A percentile compares a stretch with the other conserved stretches of the same genome.
Conservation (phyloP, 2,113 vertebrate species). For the Pseudorectes ferrugineus region DNA sequence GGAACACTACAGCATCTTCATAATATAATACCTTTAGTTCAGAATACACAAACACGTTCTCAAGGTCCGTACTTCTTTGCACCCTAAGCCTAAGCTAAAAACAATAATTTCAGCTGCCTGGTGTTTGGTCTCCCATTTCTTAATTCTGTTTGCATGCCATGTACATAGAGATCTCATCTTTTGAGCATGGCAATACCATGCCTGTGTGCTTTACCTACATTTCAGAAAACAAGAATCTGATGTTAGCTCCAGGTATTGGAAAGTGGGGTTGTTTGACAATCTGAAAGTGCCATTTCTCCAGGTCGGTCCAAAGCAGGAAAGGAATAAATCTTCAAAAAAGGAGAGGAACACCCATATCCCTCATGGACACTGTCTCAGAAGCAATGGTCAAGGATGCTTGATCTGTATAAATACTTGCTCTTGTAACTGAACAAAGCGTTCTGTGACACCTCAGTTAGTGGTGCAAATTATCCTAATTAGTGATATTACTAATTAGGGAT, state of each 20-base stretch:
- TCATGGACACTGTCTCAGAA: background rate
- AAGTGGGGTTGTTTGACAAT: background rate
- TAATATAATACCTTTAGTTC: background rate
- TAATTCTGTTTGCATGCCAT: background rate
- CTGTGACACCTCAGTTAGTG: background rate
- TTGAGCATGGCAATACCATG: background rate
- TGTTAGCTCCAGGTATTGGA: background rate
- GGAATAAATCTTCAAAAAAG: background rate
- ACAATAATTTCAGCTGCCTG: background rate
- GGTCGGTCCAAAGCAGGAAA: background rate
- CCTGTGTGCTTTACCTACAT: background rate
- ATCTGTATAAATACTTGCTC: background rate
- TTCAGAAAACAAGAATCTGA: background rate
- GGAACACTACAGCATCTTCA: background rate
- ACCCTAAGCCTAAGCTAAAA: background rate
- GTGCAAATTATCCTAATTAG: background rate
- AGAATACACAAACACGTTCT: background rate
- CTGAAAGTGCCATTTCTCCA: background rate
- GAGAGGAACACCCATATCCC: background rate
- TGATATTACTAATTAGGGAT: background rate
- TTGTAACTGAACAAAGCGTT: background rate
- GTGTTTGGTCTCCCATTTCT: background rate
- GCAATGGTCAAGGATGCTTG: background rate
- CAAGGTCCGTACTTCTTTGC: background rate
- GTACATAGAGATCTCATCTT: background rate